These are phyloP conservation scores for Chrysodeixis includens DNA, from an alignment of 2,888 invertebrate genomes.

Conservation along the genomic window DNA sequence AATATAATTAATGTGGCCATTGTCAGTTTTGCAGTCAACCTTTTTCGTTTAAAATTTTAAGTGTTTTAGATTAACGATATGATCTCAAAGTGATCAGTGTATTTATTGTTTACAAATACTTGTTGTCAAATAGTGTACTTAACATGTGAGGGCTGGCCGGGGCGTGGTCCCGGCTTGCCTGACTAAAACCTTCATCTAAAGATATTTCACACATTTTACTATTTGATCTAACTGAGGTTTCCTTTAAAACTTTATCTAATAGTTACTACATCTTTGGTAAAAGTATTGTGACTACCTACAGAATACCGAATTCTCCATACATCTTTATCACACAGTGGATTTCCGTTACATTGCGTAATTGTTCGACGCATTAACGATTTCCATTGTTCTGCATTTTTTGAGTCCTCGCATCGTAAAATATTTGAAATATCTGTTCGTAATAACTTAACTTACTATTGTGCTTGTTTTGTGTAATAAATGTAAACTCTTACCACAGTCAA, in stretches of 20 bases:
- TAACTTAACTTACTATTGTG: slow-evolving; percentile 64
- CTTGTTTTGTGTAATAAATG: slow-evolving; percentile 70
- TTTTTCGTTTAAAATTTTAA: slow-evolving; percentile 79
- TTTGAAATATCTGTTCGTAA: slow-evolving; percentile 55
- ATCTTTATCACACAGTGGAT: neutral
- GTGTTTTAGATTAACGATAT: slow-evolving; percentile 83
- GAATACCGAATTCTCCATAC: neutral
- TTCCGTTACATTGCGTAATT: slow-evolving; percentile 13
- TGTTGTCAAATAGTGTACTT: slow-evolving; percentile 86
- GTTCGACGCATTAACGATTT: slow-evolving; percentile 3
- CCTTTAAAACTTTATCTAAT: neutral
- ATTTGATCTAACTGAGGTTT: neutral
- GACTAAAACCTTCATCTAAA: slow-evolving; percentile 28
- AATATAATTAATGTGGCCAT: slow-evolving; percentile 81
- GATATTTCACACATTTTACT: slow-evolving; percentile 47
- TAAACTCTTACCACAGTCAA: slow-evolving; percentile 58
- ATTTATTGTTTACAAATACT: slow-evolving; percentile 83
- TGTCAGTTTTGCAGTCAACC: slow-evolving; percentile 75
- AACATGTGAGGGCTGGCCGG: slow-evolving; percentile 65
- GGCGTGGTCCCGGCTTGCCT: slow-evolving; percentile 31
- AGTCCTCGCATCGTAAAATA: slow-evolving; percentile 33
- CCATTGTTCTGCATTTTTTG: neutral
- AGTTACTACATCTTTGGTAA: neutral
- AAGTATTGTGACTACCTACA: neutral
- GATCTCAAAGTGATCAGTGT: slow-evolving; percentile 89